A percentile compares a stretch with the other conserved stretches of the same genome.
Conservation (phyloP, 2,113 vertebrate species). For the Octodon degus region DNA sequence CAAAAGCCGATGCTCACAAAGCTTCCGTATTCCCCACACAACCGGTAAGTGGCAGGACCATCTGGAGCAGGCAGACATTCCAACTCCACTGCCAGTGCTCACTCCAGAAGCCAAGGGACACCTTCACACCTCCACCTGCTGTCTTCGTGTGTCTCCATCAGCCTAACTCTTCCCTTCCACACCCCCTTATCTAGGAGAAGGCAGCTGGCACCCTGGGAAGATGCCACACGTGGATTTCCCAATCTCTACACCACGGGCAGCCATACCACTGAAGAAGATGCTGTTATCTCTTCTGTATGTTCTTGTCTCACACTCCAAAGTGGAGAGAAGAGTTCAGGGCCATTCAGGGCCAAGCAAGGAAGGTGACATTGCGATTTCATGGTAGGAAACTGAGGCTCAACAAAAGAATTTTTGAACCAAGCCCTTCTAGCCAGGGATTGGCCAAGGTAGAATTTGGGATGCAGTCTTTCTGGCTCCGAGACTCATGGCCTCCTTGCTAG, state of each 20-base stretch:
- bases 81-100: background rate
- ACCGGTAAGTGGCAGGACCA: background rate
- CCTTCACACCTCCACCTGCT: background rate
- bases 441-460: background rate
- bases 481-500: background rate
- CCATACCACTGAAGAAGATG: background rate
- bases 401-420: background rate
- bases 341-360: background rate
- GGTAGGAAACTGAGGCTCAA: background rate
- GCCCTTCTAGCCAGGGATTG: background rate
- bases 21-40: background rate
- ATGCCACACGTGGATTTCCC: too few relatives aligned
- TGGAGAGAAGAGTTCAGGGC: background rate
- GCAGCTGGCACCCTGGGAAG: background rate
- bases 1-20: background rate
- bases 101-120: background rate
- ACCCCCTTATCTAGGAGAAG: background rate
- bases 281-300: background rate
- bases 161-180: background rate
- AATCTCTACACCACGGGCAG: background rate
- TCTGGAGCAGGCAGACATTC: background rate
- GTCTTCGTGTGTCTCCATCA: background rate
- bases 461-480: background rate
- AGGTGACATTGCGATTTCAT: background rate
- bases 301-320: constrained; percentile 1